Conservation (phyloP, 2,888 invertebrate species). For the Quadroppia sp. region DNA sequence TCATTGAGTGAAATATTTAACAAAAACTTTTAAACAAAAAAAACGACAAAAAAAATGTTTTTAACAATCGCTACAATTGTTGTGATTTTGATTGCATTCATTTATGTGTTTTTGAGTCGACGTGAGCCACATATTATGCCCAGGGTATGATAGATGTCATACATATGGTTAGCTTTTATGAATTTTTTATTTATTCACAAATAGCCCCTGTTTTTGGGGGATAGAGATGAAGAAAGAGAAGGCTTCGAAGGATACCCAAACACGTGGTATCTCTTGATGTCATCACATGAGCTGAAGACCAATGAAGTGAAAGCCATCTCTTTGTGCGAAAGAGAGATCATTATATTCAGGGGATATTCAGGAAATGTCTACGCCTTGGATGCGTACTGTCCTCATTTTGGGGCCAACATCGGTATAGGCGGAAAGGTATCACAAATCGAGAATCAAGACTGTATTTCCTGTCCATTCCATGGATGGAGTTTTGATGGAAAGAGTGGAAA, state of each 20-base stretch:
- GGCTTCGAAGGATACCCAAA: conserved; percentile 71
- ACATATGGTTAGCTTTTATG: no score
- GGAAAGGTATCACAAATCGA: conserved; percentile 57
- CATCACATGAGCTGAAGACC: conserved; percentile 61
- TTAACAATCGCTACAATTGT: no score
- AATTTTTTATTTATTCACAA: no score
- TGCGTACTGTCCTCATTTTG: conserved; percentile 85
- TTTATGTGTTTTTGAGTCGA: no score
- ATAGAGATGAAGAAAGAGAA: no score
- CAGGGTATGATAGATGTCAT: no score
- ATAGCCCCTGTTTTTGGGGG: no score
- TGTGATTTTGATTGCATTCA: no score
- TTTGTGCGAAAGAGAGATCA: conserved; percentile 63
- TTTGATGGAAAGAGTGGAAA: conserved; percentile 70
- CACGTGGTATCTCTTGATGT: conserved; percentile 77
- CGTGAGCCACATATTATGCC: no score
- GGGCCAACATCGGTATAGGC: conserved; percentile 77
- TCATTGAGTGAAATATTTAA: no score
- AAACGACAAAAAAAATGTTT: no score
- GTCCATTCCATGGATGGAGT: conserved; percentile 84
- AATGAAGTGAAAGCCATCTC: conserved; percentile 60
- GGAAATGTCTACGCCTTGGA: conserved; percentile 67
- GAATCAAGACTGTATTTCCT: conserved; percentile 70
- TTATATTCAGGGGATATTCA: conserved; percentile 64
- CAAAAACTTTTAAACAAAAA: no score